Percentiles rank a stretch among this genome's conserved stretches.
Conservation (phyloP, 2,797 vertebrate genomes). For the Protonibea diacanthus region DNA sequence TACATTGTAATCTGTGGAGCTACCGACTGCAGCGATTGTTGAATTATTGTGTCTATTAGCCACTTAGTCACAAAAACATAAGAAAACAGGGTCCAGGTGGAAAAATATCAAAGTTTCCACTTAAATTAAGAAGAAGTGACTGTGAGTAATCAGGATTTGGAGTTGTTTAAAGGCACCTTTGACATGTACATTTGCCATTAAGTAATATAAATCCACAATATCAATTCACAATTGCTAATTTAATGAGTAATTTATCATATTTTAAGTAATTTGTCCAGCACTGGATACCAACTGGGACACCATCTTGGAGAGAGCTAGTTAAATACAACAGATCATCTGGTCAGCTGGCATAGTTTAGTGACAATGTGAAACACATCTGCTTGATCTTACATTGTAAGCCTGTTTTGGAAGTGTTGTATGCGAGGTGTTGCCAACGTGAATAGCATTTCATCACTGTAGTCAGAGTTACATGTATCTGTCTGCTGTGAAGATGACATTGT, state of each 20-base stretch:
- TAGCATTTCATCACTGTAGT: slow-evolving; percentile 14
- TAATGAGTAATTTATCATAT: not conserved
- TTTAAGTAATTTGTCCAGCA: not conserved
- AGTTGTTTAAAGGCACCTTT: too few relatives aligned
- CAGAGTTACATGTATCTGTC: slow-evolving; percentile 20
- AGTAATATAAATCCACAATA: too few relatives aligned
- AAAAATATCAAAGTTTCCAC: too few relatives aligned
- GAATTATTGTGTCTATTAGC: too few relatives aligned
- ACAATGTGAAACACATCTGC: slow-evolving; percentile 20
- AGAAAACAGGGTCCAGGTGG: too few relatives aligned
- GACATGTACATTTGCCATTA: too few relatives aligned
- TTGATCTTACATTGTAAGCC: slow-evolving; percentile 22
- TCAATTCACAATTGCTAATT: too few relatives aligned
- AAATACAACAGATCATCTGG: slow-evolving; percentile 25
- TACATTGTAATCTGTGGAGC: too few relatives aligned
- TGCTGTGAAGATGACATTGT: slow-evolving; percentile 59
- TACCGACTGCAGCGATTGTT: too few relatives aligned
- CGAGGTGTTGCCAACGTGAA: slow-evolving; percentile 16
- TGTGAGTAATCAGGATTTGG: too few relatives aligned
- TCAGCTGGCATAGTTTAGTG: slow-evolving; percentile 29
- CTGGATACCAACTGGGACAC: not conserved
- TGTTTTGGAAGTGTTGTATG: not conserved
- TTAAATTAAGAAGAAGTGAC: too few relatives aligned
- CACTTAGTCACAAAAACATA: too few relatives aligned
- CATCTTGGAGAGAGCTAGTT: slow-evolving; percentile 25